phyloP scores from a whole-genome alignment of 2,888 invertebrate genomes.

The Ophion slaviceki region DNA sequence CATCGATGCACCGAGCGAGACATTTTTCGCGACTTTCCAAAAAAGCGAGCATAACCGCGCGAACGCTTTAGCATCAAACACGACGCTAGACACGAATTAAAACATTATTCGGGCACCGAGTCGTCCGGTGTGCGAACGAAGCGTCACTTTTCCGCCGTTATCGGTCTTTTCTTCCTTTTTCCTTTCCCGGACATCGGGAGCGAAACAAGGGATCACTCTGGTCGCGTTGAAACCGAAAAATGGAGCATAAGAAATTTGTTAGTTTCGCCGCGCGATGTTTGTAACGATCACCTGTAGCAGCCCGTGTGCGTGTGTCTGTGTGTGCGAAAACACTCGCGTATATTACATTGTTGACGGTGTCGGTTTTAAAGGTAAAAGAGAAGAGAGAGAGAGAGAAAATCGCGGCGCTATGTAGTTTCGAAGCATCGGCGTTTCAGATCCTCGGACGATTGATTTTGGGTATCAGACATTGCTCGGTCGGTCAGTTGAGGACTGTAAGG shows the following conservation, averaged over 20 bases:
- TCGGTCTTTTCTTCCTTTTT: neutral
- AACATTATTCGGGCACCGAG: conserved; percentile 7
- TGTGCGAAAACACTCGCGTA: too few species aligned
- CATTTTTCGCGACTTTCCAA: conserved; percentile 12
- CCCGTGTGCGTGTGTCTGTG: too few species aligned
- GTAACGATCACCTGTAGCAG: conserved; percentile 50
- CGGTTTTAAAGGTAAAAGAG: too few species aligned
- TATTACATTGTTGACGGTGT: too few species aligned
- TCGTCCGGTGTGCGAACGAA: neutral
- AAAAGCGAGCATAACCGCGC: neutral
- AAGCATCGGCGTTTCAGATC: too few species aligned
- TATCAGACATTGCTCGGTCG: too few species aligned
- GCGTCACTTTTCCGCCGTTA: conserved; percentile 37
- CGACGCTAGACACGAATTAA: neutral
- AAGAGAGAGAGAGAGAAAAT: too few species aligned
- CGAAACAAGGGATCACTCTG: neutral
- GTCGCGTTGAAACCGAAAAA: neutral
- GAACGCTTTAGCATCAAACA: neutral
- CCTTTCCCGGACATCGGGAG: neutral
- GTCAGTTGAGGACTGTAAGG: too few species aligned
- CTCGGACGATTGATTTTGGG: too few species aligned
- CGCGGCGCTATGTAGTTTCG: too few species aligned
- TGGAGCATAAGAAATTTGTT: neutral
- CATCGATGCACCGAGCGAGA: neutral
- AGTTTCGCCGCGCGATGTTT: neutral